These are phyloP conservation scores for Anticlea derivata DNA, from an alignment of 2,888 invertebrate species.

Conservation along the genomic window DNA sequence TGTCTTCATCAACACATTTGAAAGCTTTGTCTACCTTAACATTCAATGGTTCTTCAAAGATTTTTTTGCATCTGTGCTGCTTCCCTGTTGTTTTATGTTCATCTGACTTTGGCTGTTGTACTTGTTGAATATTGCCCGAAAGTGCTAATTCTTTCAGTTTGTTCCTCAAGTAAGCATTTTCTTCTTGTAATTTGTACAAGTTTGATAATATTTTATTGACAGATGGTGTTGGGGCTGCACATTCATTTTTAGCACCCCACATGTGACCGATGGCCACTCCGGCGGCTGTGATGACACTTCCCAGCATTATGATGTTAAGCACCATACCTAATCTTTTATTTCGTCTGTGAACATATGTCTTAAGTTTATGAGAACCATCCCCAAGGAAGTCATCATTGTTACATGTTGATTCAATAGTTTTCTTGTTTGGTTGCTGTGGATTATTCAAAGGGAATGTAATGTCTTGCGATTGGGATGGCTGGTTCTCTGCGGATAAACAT, in stretches of 20 bases:
- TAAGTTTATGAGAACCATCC: conserved; percentile 61
- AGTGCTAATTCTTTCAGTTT: conserved; percentile 70
- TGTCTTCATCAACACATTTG: conserved; percentile 66
- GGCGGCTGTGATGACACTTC: conserved; percentile 77
- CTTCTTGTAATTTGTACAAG: conserved; percentile 77
- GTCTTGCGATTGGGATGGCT: conserved; percentile 43
- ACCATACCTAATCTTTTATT: conserved; percentile 76
- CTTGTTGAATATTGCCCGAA: conserved; percentile 50
- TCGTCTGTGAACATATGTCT: conserved; percentile 76
- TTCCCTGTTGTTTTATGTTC: conserved; percentile 50
- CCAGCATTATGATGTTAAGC: conserved; percentile 74
- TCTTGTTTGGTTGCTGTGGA: conserved; percentile 13
- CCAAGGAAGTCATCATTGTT: conserved; percentile 62
- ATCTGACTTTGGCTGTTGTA: conserved; percentile 48
- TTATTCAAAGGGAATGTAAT: conserved; percentile 7
- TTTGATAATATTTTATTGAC: conserved; percentile 77
- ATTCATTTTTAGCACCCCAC: conserved; percentile 78
- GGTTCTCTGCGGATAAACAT: conserved; percentile 45
- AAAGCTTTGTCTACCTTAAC: conserved; percentile 56
- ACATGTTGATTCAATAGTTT: conserved; percentile 48
- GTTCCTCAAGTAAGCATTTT: conserved; percentile 71
- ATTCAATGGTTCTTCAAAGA: conserved; percentile 70
- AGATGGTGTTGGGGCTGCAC: conserved; percentile 61
- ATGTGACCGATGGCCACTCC: conserved; percentile 79
- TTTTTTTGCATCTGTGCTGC: conserved; percentile 67